Evolutionary conservation across 2,113 vertebrate species (phyloP).

Genomic region (Marmota flaviventris): DNA sequence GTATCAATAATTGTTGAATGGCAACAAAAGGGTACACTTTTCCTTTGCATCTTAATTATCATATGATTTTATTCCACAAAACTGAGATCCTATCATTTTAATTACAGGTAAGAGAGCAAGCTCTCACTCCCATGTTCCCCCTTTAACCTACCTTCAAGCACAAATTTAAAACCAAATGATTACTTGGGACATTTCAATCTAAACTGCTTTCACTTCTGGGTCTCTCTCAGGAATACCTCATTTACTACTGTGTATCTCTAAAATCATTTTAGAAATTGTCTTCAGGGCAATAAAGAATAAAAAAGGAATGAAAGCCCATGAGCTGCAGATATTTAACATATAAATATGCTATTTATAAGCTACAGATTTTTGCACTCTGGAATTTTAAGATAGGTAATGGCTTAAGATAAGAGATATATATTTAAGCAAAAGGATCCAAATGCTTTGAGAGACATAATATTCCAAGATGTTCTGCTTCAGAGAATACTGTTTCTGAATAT

Average conservation of each 20-base stretch:
- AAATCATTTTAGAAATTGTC: conserved; percentile 68
- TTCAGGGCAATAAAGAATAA: conserved; percentile 58
- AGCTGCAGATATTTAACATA: conserved; percentile 50
- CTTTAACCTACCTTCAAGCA: neutral
- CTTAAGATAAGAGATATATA: conserved; percentile 58
- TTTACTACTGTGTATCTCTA: neutral
- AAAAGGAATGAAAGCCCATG: neutral
- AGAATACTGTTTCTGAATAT: conserved; percentile 62
- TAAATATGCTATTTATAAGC: conserved; percentile 64
- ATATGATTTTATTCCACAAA: neutral
- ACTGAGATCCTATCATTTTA: neutral
- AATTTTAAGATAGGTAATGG: conserved; percentile 45
- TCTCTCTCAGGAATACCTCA: conserved; percentile 1
- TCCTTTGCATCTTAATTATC: neutral
- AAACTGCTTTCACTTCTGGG: neutral
- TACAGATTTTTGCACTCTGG: conserved; percentile 37
- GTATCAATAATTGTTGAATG: neutral
- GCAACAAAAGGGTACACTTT: neutral
- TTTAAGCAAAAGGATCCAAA: conserved; percentile 55
- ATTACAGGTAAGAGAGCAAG: neutral
- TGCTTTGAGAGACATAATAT: conserved; percentile 65
- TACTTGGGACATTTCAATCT: neutral
- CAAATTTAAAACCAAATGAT: neutral
- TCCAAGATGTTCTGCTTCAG: conserved; percentile 48
- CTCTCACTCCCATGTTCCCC: neutral